phyloP scores from a whole-genome alignment of 2,113 vertebrate species.

The Oophaga pumilio region DNA sequence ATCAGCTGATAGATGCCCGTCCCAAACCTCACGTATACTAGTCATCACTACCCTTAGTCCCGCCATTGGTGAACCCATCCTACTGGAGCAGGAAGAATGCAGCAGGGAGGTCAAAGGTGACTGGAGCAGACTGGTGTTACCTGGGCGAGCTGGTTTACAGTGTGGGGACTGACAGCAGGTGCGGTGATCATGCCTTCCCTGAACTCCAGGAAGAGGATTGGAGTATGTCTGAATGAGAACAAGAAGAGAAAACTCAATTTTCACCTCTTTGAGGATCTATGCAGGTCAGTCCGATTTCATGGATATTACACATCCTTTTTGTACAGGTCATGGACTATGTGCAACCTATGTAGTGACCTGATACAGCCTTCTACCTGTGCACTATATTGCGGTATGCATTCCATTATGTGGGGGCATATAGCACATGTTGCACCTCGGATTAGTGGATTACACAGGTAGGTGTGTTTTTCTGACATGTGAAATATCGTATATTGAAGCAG shows the following conservation, averaged over 20 bases:
- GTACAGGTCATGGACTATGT: background rate
- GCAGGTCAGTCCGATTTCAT: slow-evolving; percentile 63
- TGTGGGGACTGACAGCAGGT: background rate
- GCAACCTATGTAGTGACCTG: background rate
- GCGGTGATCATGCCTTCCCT: slow-evolving; percentile 64
- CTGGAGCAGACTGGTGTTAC: background rate
- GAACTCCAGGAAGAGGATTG: slow-evolving; percentile 63
- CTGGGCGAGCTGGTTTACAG: background rate
- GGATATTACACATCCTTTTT: background rate
- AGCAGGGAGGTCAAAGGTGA: slow-evolving; percentile 19
- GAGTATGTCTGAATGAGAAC: slow-evolving; percentile 74
- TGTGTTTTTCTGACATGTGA: background rate
- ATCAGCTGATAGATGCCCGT: slow-evolving; percentile 13
- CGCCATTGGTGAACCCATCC: slow-evolving; percentile 72
- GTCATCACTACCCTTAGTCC: background rate
- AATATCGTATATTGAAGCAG: no score
- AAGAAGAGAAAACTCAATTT: slow-evolving; percentile 74
- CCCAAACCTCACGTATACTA: background rate
- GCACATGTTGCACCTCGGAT: background rate
- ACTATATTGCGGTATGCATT: background rate
- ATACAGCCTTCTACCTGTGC: background rate
- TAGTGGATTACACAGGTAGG: background rate
- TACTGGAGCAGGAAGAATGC: slow-evolving; percentile 75
- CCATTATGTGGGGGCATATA: no score
- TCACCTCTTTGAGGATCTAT: slow-evolving; percentile 68